Evolutionary conservation across 2,113 vertebrate species (phyloP), one percentile per base, ranked within the genome.

Genomic region (Colaptes auratus): DNA sequence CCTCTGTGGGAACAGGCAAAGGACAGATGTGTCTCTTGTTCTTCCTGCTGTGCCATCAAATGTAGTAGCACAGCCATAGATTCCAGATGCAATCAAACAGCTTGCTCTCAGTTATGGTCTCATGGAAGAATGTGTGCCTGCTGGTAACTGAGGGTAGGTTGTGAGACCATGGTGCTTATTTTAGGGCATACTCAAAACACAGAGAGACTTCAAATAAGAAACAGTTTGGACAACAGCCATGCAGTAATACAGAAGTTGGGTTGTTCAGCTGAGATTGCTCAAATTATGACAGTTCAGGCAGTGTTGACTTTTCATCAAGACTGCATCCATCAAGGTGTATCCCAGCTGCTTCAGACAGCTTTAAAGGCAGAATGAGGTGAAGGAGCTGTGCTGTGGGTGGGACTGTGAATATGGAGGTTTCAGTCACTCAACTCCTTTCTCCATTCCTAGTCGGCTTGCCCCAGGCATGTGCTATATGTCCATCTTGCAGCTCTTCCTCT

Each of bases 1-100:
- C 36, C 27, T 7, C n/a, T 53, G 1, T 1, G 0, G 4, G 28
- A 42, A 4, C 1, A 36, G 39, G 36, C 53, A 42, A 64, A 63
- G 52, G 21, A 36, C 52, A 80, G 33, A 42, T 31, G 35, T 48
- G 25, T 42, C 21, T 70, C 50, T 36, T 80, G 44, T 31, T 81
- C 9, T 16, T 84, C 39, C 85, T 81, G 61, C 74, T 81, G 88
- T 63, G n/a, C 21, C 12, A 12, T 55, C 19, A 59, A 13, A 30
- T 13, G 20, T 4, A 33, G 61, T 19, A n/a, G 33, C 44, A 18
- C 59, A 86, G 48, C 10, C 0, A 0, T 7, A 48, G 55, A 5
- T 69, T 76, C 56, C 42, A 56, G 50, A 10, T 46, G 50, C 18
- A 24, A n/a, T 33, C 39, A 52, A 33, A 5, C 23, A 64, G 44